phyloP scores from a whole-genome alignment of 2,888 invertebrate genomes.

The Rapana venosa region DNA sequence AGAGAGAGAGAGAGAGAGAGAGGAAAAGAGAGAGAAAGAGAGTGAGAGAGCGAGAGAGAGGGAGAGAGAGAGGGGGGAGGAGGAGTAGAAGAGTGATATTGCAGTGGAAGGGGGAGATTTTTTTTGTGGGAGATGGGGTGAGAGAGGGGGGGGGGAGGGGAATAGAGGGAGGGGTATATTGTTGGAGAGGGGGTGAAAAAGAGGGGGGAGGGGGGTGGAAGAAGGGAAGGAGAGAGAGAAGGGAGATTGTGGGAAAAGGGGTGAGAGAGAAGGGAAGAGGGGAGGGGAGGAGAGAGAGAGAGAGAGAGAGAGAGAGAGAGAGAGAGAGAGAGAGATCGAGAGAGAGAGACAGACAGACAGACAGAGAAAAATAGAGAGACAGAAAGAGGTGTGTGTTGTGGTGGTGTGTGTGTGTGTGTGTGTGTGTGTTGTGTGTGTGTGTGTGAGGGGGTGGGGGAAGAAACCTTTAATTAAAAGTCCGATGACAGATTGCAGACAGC shows the following conservation, averaged over 20 bases:
- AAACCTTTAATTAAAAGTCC: not conserved
- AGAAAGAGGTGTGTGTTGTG: not conserved
- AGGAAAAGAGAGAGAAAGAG: not conserved
- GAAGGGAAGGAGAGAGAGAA: not conserved
- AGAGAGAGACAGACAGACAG: not conserved
- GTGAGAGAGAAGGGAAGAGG: not conserved
- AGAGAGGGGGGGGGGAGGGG: not conserved
- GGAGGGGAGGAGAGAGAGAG: not conserved
- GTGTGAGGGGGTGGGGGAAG: not conserved
- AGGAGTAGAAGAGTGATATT: not conserved
- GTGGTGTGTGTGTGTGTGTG: too few relatives aligned
- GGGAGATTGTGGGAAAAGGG: not conserved
- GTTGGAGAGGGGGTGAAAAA: not conserved
- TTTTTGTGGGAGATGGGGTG: not conserved
- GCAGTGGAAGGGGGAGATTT: not conserved
- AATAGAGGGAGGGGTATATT: not conserved
- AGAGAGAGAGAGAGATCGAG: not conserved
- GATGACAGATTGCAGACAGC: not conserved
- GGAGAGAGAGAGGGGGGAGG: not conserved
- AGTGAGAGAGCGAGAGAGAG: conserved; percentile 21
- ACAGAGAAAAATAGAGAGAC: not conserved
- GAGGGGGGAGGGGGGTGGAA: not conserved
- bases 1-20: not conserved
- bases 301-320: not conserved
- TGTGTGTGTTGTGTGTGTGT: too few relatives aligned